Conservation (phyloP, 2,797 vertebrate genomes). For the Anguilla marmorata region DNA sequence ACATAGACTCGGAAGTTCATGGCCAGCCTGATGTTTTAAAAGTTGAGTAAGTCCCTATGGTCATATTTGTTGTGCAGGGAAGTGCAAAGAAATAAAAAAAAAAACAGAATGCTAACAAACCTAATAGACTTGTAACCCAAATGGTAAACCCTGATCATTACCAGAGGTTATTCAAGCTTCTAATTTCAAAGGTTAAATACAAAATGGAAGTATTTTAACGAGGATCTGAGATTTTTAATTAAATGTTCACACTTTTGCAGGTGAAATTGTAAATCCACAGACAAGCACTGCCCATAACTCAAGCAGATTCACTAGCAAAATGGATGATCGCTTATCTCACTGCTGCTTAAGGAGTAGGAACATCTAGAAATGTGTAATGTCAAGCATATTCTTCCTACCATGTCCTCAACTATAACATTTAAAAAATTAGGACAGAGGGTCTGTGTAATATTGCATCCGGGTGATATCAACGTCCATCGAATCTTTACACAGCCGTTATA, state of each 20-base stretch:
- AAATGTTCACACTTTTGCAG: background rate
- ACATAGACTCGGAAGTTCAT: constrained; percentile 5
- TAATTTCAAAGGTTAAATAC: background rate
- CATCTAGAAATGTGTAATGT: background rate
- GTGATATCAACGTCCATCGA: background rate
- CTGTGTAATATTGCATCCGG: background rate
- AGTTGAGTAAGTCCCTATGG: background rate
- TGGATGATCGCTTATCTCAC: background rate
- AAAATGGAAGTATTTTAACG: background rate
- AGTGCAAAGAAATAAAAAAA: background rate
- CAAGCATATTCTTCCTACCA: background rate
- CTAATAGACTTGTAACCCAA: background rate
- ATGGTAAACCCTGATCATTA: background rate
- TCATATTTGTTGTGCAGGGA: background rate
- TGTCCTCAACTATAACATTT: background rate
- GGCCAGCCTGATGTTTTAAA: constrained; percentile 24
- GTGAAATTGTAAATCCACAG: background rate
- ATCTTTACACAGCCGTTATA: background rate
- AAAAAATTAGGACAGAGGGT: background rate
- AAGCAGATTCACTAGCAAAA: background rate
- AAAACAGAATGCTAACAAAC: background rate
- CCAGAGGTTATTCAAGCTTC: background rate
- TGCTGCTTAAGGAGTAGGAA: background rate
- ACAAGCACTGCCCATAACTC: background rate
- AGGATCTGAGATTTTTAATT: background rate